These are phyloP conservation scores for Neodiprion virginianus DNA, from an alignment of 1,140 invertebrate genomes.

Conservation along the genomic window DNA sequence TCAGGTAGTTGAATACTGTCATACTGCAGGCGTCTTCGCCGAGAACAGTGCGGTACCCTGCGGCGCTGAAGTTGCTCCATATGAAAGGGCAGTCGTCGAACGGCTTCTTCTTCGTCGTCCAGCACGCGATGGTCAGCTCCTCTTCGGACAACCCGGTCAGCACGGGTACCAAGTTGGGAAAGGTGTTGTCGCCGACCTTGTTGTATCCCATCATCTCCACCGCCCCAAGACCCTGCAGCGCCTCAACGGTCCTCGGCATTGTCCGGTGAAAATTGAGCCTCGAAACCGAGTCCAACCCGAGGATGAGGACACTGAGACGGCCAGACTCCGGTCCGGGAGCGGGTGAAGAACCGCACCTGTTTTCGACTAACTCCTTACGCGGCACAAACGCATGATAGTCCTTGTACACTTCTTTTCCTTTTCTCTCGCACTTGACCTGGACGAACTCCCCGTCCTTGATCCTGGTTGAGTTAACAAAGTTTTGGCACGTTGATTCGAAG, in stretches of 20 bases:
- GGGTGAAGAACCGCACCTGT: slow-evolving; percentile 31
- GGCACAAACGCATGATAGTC: slow-evolving; percentile 75
- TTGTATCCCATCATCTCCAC: slow-evolving; percentile 81
- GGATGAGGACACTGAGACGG: slow-evolving; percentile 72
- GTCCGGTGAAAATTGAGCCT: slow-evolving; percentile 84
- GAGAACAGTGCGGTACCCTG: slow-evolving; percentile 64
- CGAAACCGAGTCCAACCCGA: slow-evolving; percentile 89
- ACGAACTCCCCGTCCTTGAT: slow-evolving; percentile 68
- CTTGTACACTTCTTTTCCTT: slow-evolving; percentile 63
- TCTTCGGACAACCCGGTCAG: slow-evolving; percentile 70
- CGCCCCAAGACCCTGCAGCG: slow-evolving; percentile 68
- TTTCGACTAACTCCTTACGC: slow-evolving; percentile 54
- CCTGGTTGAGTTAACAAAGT: slow-evolving; percentile 53
- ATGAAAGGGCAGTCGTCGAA: slow-evolving; percentile 69
- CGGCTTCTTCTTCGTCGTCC: slow-evolving; percentile 52
- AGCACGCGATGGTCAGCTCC: slow-evolving; percentile 70
- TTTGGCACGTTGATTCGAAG: slow-evolving; percentile 54
- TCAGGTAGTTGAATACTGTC: slow-evolving; percentile 66
- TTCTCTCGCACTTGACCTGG: slow-evolving; percentile 65
- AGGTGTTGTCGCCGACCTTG: slow-evolving; percentile 85
- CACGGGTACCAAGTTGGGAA: slow-evolving; percentile 79
- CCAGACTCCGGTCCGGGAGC: slow-evolving; percentile 25
- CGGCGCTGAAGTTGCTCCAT: slow-evolving; percentile 63
- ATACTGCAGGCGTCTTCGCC: slow-evolving; percentile 66
- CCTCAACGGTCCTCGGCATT: slow-evolving; percentile 75